Evolutionary conservation across 2,797 vertebrate species (phyloP).

Genomic region (Hoplostethus mediterraneus): DNA sequence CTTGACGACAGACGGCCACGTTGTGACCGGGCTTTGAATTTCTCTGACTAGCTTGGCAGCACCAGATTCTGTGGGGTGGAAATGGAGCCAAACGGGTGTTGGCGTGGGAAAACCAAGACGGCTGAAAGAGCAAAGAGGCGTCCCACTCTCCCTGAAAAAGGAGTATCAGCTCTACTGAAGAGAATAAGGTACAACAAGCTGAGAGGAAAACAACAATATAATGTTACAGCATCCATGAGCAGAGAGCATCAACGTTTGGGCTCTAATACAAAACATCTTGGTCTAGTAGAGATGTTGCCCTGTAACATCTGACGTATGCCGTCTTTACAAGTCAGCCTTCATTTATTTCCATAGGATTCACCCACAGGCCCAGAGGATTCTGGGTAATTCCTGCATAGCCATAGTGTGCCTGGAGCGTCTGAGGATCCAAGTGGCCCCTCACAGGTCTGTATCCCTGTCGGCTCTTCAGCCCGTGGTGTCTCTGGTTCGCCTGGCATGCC

Average conservation of each 20-base stretch:
- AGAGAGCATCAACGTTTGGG: too few relatives aligned
- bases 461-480: slow-evolving; percentile 77
- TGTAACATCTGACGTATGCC: neutral
- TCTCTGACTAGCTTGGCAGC: slow-evolving; percentile 16
- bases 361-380: slow-evolving; percentile 74
- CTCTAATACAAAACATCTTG: neutral
- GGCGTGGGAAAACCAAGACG: neutral
- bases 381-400: slow-evolving; percentile 85
- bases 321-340: neutral
- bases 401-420: slow-evolving; percentile 91
- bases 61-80: slow-evolving; percentile 27
- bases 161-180: slow-evolving; percentile 46
- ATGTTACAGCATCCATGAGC: neutral
- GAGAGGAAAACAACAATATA: neutral
- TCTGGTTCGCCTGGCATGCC: slow-evolving; percentile 54
- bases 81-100: slow-evolving; percentile 7
- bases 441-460: slow-evolving; percentile 63
- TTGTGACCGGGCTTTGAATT: neutral
- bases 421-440: slow-evolving; percentile 82
- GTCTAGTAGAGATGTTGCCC: neutral
- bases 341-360: slow-evolving; percentile 63
- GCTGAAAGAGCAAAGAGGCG: slow-evolving; percentile 18
- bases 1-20: neutral
- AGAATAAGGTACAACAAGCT: slow-evolving; percentile 62
- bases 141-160: slow-evolving; percentile 14